Evolutionary conservation across 1,140 invertebrate genomes (phyloP), one percentile per base, ranked within the genome.

Genomic region (Caenorhabditis brenneri): DNA sequence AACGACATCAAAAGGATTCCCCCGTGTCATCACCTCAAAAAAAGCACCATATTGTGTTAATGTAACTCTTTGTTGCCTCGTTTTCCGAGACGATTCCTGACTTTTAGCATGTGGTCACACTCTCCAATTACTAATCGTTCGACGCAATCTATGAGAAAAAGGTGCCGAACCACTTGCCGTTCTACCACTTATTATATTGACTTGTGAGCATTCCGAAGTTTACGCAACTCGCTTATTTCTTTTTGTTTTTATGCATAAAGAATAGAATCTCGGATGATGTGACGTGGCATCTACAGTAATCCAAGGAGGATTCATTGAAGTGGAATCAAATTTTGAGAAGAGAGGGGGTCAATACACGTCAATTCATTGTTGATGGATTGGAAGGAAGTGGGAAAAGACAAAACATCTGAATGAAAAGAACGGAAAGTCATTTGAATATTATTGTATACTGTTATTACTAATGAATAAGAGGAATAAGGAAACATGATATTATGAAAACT

Each of bases 91-190:
- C 5, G 12, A 42, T 42, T 42, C 1, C 10, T 74, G 65, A 74
- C 65, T 74, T 74, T 15, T 74, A 36, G 24, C 65, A 74, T 74
- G 65, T 74, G 36, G 65, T 74, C 65, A 74, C 65, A 74, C 65
- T 74, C 65, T 74, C 65, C 65, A 74, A 74, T 74, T 74, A 74
- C 65, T 74, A 74, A 74, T 74, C 65, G 65, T 9, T 24, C 9
- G 10, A 27, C 65, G 65, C 65, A 74, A 74, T 39, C 33, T 7
- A 15, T n/a, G 16, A 24, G 15, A n/a, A n/a, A 74, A 74, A 74
- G 36, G 65, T 74, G 65, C 65, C 65, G 65, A 74, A 42, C 65
- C 65, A 65, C 65, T 74, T 42, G 22, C 10, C 36, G n/a, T n/a
- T n/a, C 24, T 22, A 31, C 22, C 36, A 33, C 65, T 46, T 36